Base-by-base conservation (phyloP, 2,888 invertebrate genomes). In the Napeogenes inachia region DNA sequence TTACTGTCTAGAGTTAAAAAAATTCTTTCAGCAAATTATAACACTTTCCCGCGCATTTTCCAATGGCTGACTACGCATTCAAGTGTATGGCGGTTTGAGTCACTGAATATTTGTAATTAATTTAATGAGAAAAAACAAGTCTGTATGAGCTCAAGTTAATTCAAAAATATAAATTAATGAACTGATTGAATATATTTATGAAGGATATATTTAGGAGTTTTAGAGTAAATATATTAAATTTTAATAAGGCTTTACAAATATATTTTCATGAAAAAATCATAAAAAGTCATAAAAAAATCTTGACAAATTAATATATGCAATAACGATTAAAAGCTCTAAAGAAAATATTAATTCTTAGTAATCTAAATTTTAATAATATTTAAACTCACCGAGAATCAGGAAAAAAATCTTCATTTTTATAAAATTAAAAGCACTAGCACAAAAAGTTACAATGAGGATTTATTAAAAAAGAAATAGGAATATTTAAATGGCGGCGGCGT, bases 301-400 rank as follows among this genome's bases (percentile, higher is more conserved):
- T 21, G 21, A 21, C 21, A 21, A 21, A 21, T 21, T 21, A 21
- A 21, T 21, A 21, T 21, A 21, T 0, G 38, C 1, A 38, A 38
- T 38, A 38, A 21, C 21, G 21, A 38, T 38, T 38, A 38, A 38
- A 38, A 38, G 8, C 38, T 38, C 8, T 6, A 6, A 38, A 38
- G 8, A 38, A 38, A 6, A 38, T 38, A 38, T 21, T 38, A 38
- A 38, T 38, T 6, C 4, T 38, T 6, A 6, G 38, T 12, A 6
- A 42, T 42, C 42, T 42, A 10, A 10, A 42, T 42, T 42, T 42
- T 3, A 42, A 42, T 12, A 10, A 10, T 68, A 68, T 68, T 30
- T 12, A 64, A 59, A 87, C 89, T 87, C 69, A 89, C 89, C 89
- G 58, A 89, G 73, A 73, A 89, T 71, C 64, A 89, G 62, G 70